A percentile compares a stretch with the other conserved stretches of the same genome.
phyloP scores from a whole-genome alignment of 2,113 vertebrate species.

The Tinamus guttatus region DNA sequence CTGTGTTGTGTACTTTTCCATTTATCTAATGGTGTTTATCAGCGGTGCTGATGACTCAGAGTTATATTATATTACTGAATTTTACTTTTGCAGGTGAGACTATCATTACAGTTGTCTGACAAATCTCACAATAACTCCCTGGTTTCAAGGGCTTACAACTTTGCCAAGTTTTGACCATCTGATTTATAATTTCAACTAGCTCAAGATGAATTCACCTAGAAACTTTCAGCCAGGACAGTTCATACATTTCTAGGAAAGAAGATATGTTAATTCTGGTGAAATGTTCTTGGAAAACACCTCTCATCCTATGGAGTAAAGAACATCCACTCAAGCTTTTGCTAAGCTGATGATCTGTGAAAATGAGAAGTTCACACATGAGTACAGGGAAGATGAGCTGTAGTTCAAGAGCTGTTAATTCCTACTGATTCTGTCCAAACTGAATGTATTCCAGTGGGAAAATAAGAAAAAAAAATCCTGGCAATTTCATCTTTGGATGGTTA shows the following conservation, averaged over 20 bases:
- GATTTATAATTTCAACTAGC: not conserved
- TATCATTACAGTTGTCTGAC: conserved; percentile 49
- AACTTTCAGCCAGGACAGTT: not conserved
- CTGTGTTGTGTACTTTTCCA: not conserved
- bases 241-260: not conserved
- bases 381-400: conserved; percentile 61
- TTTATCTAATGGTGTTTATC: conserved; percentile 36
- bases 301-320: not conserved
- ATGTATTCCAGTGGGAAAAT: conserved; percentile 48
- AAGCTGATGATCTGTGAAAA: conserved; percentile 73
- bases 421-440: conserved; percentile 69
- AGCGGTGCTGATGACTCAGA: conserved; percentile 54
- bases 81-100: conserved; percentile 54
- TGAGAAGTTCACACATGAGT: conserved; percentile 72
- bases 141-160: not conserved
- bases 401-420: conserved; percentile 71
- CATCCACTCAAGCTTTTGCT: conserved; percentile 54
- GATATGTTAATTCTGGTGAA: conserved; percentile 4
- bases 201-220: conserved; percentile 33
- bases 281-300: conserved; percentile 5
- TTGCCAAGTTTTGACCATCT: conserved; percentile 10
- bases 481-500: conserved; percentile 68
- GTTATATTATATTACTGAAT: not conserved
- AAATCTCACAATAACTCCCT: conserved; percentile 3
- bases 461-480: conserved; percentile 67